Base-by-base conservation (phyloP, 2,888 invertebrate genomes). In the Melipona bicolor region DNA sequence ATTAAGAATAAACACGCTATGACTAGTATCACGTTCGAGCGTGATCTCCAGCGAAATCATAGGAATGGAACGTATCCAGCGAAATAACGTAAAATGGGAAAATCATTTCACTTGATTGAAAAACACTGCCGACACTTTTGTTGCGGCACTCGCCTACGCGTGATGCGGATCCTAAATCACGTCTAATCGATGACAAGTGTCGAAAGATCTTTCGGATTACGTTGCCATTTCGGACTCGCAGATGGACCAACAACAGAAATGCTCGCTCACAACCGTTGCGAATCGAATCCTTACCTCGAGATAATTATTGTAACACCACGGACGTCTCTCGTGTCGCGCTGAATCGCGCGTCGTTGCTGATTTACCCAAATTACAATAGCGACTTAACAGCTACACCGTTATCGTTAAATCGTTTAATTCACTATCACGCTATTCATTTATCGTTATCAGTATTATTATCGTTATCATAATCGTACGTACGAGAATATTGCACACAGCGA, bases 271-370 rank as follows among this genome's bases (percentile, higher is more conserved):
- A 80, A 84, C 80, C 81, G 61, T 54, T 64, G 86, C 81, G 81
- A 86, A 83, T 88, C 83, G 82, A 75, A 75, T 72, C 62, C 78
- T 72, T 78, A 86, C 69, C 67, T 67, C 71, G 69, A 88, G 86
- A 88, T 83, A 85, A 86, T 92, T 91, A 91, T 92, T 91, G 89
- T 92, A 89, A 91, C 85, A 87, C 86, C 89, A 91, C 87, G 91
- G 90, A 92, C 91, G 90, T 91, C 86, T 87, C 75, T 87, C 83
- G 76, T 81, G 69, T 87, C 83, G 89, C 88, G 83, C 24, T 61
- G 54, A 50, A 36, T 59, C 27, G 71, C 86, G 83, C 83, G 59
- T 88, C 89, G 89, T 88, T 88, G 88, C 89, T 83, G 81, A 65
- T 82, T 43, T 87, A 88, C 75, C 65, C 59, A 71, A 43, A 83